These are phyloP conservation scores for Lasiommata megera DNA, from an alignment of 2,888 invertebrate species.

Conservation along the genomic window DNA sequence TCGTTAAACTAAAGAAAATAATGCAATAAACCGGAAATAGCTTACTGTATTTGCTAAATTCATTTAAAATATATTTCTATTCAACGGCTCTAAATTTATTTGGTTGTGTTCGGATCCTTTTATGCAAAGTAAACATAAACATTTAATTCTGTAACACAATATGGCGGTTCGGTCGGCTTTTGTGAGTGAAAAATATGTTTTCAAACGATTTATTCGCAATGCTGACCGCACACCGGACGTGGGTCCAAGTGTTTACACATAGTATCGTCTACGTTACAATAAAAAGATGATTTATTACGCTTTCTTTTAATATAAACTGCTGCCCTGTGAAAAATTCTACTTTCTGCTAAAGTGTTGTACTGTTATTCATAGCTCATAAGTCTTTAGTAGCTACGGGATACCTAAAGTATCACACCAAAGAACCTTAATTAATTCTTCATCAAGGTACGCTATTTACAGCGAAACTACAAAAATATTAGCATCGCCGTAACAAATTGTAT, in stretches of 20 bases:
- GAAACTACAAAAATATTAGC: no score
- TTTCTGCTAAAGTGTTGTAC: no score
- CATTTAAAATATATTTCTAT: background rate
- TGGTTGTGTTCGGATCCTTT: constrained; percentile 6
- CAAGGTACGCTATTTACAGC: no score
- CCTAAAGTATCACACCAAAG: no score
- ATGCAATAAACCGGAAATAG: no score
- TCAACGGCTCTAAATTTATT: constrained; percentile 4
- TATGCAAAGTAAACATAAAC: constrained; percentile 15
- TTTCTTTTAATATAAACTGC: background rate
- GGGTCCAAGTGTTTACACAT: background rate
- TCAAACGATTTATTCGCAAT: constrained; percentile 19
- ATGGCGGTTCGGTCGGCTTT: constrained; percentile 18
- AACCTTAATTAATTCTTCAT: no score
- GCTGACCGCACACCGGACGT: constrained; percentile 16
- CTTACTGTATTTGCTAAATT: no score
- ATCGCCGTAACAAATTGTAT: no score
- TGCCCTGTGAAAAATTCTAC: no score
- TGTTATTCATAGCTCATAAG: no score
- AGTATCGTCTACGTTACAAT: background rate
- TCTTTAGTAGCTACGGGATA: no score
- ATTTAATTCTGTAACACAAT: constrained; percentile 20
- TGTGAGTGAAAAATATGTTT: constrained; percentile 23
- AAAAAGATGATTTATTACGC: constrained; percentile 5
- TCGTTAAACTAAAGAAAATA: no score